Conservation (phyloP, 2,888 invertebrate genomes). For the Spilosoma lubricipeda region DNA sequence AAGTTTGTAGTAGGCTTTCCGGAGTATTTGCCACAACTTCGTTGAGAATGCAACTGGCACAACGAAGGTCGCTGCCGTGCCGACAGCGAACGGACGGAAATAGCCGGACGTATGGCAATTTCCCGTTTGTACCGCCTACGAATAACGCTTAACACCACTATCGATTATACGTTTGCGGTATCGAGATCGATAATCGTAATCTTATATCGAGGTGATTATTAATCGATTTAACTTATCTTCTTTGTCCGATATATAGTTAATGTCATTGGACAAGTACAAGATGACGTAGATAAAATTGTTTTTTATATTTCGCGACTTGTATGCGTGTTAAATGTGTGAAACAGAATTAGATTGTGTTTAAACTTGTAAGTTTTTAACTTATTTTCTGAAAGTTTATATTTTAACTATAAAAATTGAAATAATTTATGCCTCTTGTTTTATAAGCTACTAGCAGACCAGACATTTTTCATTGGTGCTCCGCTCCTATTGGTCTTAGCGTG, state of each 20-base stretch:
- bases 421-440: too few species aligned
- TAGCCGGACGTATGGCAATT: conserved; percentile 76
- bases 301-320: not conserved
- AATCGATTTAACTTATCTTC: not conserved
- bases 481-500: too few species aligned
- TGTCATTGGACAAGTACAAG: not conserved
- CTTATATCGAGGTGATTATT: not conserved
- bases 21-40: conserved; percentile 23
- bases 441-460: too few species aligned
- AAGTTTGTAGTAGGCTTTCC: conserved; percentile 1
- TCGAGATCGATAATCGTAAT: conserved; percentile 1
- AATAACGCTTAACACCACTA: conserved; percentile 42
- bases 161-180: conserved; percentile 29
- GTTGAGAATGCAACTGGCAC: conserved; percentile 53
- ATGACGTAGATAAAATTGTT: not conserved
- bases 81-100: conserved; percentile 72
- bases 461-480: too few species aligned
- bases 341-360: not conserved
- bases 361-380: not conserved
- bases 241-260: not conserved
- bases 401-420: too few species aligned
- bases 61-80: conserved; percentile 71
- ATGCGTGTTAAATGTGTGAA: not conserved
- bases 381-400: not conserved
- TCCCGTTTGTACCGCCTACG: conserved; percentile 63